Base-by-base conservation (phyloP, 2,113 vertebrate genomes). In the Pomatorhinus ruficollis region DNA sequence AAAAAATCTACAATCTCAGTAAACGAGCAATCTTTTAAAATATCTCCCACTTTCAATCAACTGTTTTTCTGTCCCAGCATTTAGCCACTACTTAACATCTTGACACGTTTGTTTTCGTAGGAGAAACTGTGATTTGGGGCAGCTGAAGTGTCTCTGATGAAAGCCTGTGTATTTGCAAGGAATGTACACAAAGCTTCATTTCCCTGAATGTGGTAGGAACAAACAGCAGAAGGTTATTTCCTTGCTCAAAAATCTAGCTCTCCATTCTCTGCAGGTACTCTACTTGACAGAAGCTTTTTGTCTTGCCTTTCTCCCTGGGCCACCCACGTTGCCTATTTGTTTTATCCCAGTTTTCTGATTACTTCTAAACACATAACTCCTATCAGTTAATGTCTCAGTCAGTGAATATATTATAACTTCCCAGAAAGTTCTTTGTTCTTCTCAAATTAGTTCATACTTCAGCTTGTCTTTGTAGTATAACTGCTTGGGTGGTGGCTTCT, bases 391-490 rank as follows among this genome's bases (percentile, higher is more conserved):
- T 70, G 74, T 42, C 66, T 94, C 84, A 76, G 80, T 11, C 65
- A 75, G n/a, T 57, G 82, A 90, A 90, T 90, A 81, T 81, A 37
- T 52, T 74, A 90, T 64, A 86, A 92, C 86, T 91, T 88, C 64
- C 39, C 56, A 83, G 60, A 75, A 88, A 86, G 47, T 42, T 88
- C 82, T 96, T 96, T 95, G 64, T 93, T 94, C 83, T 94, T 23
- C 71, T 52, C 44, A 86, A 94, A 92, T 89, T 81, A 86, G 13
- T 88, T 93, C 60, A 83, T 92, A 44, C 60, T 92, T 86, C 49
- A 74, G 25, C 79, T 92, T 94, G 52, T 59, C 71, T 90, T 88
- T 78, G 64, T 71, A 63, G 68, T 20, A 59, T 83, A 86, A 50
- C 75, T 86, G 33, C 95, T 49, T 93, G 86, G 71, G 85, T 90